phyloP scores from a whole-genome alignment of 2,797 vertebrate genomes.

The Acipenser transmontanus region DNA sequence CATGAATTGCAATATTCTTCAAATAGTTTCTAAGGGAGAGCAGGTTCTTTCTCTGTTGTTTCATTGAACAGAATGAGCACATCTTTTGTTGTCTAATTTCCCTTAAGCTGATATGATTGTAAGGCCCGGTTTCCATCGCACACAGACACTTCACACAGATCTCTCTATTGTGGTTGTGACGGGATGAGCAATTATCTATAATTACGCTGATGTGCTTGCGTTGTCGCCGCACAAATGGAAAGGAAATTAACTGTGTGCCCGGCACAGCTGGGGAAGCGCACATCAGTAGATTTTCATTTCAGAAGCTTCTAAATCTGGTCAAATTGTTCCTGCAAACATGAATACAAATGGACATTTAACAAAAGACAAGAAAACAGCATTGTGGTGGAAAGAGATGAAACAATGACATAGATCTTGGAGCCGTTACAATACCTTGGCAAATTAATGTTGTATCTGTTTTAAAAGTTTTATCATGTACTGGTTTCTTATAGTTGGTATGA shows the following conservation, averaged over 20 bases:
- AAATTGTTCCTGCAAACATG: not conserved
- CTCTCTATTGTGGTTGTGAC: constrained; percentile 16
- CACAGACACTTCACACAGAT: constrained; percentile 22
- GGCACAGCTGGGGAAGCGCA: constrained; percentile 15
- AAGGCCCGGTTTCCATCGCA: constrained; percentile 25
- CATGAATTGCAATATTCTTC: constrained; percentile 8
- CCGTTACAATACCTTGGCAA: too few relatives aligned
- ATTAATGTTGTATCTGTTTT: too few relatives aligned
- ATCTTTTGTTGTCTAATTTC: constrained; percentile 23
- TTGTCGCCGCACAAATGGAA: constrained; percentile 10
- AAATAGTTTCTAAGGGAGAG: not conserved
- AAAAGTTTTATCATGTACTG: too few relatives aligned
- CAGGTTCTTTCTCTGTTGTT: constrained; percentile 3
- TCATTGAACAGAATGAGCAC: constrained; percentile 10
- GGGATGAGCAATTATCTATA: constrained; percentile 22
- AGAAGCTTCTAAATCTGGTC: constrained; percentile 3
- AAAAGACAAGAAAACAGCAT: not conserved
- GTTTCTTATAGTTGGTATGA: too few relatives aligned
- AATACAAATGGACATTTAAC: constrained; percentile 4
- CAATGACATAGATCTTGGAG: too few relatives aligned
- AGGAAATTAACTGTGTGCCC: constrained; percentile 21
- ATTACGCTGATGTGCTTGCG: constrained; percentile 21
- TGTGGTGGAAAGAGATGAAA: not conserved
- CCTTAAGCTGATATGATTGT: constrained; percentile 21
- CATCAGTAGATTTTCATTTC: not conserved